These are phyloP conservation scores for Scrobipalpa costella DNA, from an alignment of 2,888 invertebrate genomes.

Conservation along the genomic window DNA sequence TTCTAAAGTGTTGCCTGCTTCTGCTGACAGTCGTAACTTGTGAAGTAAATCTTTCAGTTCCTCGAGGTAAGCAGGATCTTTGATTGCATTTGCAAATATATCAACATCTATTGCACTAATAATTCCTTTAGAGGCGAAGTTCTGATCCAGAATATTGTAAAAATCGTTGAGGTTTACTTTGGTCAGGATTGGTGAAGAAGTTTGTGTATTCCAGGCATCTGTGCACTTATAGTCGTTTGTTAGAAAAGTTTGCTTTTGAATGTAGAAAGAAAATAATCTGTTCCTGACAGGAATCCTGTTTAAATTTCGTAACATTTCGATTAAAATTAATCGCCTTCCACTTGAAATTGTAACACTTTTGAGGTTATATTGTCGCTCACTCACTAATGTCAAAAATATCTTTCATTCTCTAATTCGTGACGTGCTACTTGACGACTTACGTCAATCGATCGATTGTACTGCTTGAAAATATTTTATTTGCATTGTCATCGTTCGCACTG, in stretches of 20 bases:
- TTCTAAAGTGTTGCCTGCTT: slow-evolving; percentile 85
- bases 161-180: slow-evolving; percentile 85
- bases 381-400: background rate
- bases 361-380: background rate
- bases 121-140: slow-evolving; percentile 81
- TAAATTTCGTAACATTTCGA: slow-evolving; percentile 37
- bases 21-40: slow-evolving; percentile 86
- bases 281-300: slow-evolving; percentile 40
- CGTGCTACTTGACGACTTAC: background rate
- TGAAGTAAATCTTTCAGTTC: slow-evolving; percentile 87
- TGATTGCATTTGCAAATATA: slow-evolving; percentile 87
- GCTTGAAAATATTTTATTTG: background rate
- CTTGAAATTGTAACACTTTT: background rate
- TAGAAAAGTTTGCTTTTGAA: slow-evolving; percentile 78
- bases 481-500: too few relatives aligned
- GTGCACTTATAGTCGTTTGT: slow-evolving; percentile 87
- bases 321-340: background rate
- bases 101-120: slow-evolving; percentile 91
- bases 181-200: slow-evolving; percentile 82
- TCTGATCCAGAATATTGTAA: slow-evolving; percentile 85
- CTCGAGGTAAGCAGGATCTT: slow-evolving; percentile 80
- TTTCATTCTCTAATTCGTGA: background rate
- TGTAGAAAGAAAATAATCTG: slow-evolving; percentile 33
- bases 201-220: slow-evolving; percentile 85
- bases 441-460: slow-evolving; percentile 5